Conservation (phyloP, 2,888 invertebrate species). For the Drosophila barbarae region DNA sequence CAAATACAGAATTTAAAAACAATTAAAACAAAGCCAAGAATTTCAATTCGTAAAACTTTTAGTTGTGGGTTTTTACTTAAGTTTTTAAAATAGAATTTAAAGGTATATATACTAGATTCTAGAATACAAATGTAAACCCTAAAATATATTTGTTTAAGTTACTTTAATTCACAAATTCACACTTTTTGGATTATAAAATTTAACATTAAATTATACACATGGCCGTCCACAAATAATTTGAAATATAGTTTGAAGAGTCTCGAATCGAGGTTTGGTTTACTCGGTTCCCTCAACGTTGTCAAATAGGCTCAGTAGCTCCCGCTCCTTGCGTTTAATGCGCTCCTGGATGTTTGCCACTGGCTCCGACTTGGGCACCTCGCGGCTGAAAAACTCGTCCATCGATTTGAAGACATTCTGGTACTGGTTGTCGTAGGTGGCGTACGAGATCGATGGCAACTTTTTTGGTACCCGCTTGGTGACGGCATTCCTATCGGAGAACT, state of each 20-base stretch:
- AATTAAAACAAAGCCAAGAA: too few species aligned
- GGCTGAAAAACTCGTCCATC: constrained; percentile 71
- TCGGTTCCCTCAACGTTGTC: constrained; percentile 53
- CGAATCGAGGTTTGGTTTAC: neutral
- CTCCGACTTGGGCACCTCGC: constrained; percentile 64
- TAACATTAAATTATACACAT: neutral
- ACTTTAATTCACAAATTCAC: neutral
- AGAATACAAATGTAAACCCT: too few species aligned
- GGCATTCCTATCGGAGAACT: constrained; percentile 69
- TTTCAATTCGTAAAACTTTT: too few species aligned
- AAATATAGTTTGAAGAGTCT: neutral
- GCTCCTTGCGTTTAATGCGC: constrained; percentile 73
- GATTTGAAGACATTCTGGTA: constrained; percentile 60
- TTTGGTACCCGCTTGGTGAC: constrained; percentile 57
- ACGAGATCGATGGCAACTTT: constrained; percentile 33
- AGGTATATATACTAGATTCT: too few species aligned
- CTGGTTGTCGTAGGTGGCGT: constrained; percentile 44
- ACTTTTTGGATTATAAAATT: neutral
- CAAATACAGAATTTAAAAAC: too few species aligned
- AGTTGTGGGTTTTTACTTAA: too few species aligned
- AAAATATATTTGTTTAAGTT: neutral
- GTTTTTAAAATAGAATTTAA: too few species aligned
- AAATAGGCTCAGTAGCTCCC: constrained; percentile 72
- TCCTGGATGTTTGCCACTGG: constrained; percentile 68
- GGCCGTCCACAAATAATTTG: constrained; percentile 27